Conservation (phyloP, 2,888 invertebrate species). For the Oxystoma pomonae region DNA sequence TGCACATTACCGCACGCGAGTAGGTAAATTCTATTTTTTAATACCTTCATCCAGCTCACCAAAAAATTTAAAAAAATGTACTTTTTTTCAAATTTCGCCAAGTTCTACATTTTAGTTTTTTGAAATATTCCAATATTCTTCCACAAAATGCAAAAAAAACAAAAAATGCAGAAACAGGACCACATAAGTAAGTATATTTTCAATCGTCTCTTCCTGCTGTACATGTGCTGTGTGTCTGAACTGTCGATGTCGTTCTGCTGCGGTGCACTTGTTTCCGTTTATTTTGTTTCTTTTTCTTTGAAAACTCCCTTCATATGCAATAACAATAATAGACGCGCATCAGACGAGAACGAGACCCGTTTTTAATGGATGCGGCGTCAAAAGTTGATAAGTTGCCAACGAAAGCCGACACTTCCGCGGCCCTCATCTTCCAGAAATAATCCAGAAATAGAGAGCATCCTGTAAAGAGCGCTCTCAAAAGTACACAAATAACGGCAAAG, state of each 20-base stretch:
- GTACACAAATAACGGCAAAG: neutral
- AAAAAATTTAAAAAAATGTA: too few relatives aligned
- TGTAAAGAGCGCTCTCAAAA: neutral
- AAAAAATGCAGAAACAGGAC: too few relatives aligned
- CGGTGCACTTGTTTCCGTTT: neutral
- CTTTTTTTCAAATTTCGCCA: too few relatives aligned
- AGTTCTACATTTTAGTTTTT: too few relatives aligned
- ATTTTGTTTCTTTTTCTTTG: neutral
- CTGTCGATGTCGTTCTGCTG: neutral
- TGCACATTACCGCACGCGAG: too few relatives aligned
- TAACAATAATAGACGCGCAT: neutral
- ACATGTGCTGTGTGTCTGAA: too few relatives aligned
- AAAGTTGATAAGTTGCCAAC: slow-evolving; percentile 21
- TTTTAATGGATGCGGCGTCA: slow-evolving; percentile 4
- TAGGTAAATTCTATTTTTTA: too few relatives aligned
- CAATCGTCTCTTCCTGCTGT: neutral
- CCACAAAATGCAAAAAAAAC: too few relatives aligned
- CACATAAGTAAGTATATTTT: too few relatives aligned
- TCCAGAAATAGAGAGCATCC: neutral
- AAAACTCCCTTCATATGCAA: neutral
- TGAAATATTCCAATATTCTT: too few relatives aligned
- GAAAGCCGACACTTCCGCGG: slow-evolving; percentile 22
- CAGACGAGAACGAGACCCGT: neutral
- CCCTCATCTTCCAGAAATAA: neutral
- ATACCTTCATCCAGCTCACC: too few relatives aligned